phyloP scores from a whole-genome alignment of 2,113 vertebrate genomes.

The Lophotis ruficrista region DNA sequence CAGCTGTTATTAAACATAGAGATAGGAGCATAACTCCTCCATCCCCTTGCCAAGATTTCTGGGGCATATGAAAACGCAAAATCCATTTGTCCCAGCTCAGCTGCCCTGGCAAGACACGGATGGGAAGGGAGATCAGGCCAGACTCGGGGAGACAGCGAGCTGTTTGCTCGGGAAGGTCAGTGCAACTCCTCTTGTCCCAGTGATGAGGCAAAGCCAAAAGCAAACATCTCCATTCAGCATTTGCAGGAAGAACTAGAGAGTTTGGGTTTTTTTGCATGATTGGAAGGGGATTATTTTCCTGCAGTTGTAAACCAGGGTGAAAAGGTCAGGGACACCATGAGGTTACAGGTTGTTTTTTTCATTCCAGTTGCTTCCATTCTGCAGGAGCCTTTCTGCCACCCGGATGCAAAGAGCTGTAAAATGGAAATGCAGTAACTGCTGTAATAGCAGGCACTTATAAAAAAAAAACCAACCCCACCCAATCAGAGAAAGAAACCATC shows the following conservation, averaged over 20 bases:
- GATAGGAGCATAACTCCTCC: not conserved
- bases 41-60: not conserved
- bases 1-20: not conserved
- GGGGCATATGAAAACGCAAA: fast-evolving
- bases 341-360: fast-evolving
- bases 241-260: not conserved
- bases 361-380: not conserved
- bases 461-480: not conserved
- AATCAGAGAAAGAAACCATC: not conserved
- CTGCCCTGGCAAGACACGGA: fast-evolving
- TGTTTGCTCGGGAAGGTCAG: not conserved
- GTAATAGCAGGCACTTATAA: not conserved
- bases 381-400: not conserved
- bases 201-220: not conserved
- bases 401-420: not conserved
- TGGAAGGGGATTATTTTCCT: not conserved
- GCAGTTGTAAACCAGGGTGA: not conserved
- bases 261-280: not conserved
- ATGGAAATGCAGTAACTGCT: not conserved
- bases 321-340: not conserved
- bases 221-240: not conserved
- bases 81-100: not conserved
- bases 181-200: not conserved
- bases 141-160: not conserved
- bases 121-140: not conserved